A percentile compares a stretch with the other conserved stretches of the same genome.
Evolutionary conservation across 2,888 invertebrate genomes (phyloP).

Genomic region (Cyaniris semiargus): DNA sequence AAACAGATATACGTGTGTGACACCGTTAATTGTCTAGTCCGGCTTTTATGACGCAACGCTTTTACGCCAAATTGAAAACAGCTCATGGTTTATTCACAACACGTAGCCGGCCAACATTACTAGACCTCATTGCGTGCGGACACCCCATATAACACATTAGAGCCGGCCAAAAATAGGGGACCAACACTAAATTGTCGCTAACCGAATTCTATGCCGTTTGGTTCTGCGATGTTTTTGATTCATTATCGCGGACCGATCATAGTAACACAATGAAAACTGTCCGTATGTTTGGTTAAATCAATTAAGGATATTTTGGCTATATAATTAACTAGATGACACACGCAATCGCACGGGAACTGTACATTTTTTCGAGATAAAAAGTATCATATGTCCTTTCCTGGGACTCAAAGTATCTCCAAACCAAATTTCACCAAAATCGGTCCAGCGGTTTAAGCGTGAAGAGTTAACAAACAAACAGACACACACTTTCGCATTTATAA

Average conservation of each 20-base stretch:
- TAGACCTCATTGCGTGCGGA: constrained; percentile 55
- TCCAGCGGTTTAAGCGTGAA: too few relatives aligned
- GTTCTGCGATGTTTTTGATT: constrained; percentile 36
- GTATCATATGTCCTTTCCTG: too few relatives aligned
- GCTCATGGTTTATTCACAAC: constrained; percentile 78
- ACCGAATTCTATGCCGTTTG: constrained; percentile 37
- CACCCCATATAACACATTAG: constrained; percentile 38
- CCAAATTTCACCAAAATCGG: too few relatives aligned
- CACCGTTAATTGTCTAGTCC: constrained; percentile 66
- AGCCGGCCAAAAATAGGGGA: constrained; percentile 27
- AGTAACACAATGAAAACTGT: background rate
- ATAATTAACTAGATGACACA: too few relatives aligned
- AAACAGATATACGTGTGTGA: constrained; percentile 32
- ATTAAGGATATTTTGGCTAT: background rate
- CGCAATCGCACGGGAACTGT: too few relatives aligned
- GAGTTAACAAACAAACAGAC: too few relatives aligned
- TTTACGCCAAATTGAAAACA: constrained; percentile 79
- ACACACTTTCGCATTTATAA: too few relatives aligned
- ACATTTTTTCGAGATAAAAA: too few relatives aligned
- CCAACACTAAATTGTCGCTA: constrained; percentile 49
- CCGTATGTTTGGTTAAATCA: background rate
- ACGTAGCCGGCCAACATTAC: constrained; percentile 57
- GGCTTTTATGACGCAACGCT: constrained; percentile 74
- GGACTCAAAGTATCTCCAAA: too few relatives aligned
- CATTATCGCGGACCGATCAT: constrained; percentile 28